Conservation (phyloP, 2,113 vertebrate species). For the Danio rerio region DNA sequence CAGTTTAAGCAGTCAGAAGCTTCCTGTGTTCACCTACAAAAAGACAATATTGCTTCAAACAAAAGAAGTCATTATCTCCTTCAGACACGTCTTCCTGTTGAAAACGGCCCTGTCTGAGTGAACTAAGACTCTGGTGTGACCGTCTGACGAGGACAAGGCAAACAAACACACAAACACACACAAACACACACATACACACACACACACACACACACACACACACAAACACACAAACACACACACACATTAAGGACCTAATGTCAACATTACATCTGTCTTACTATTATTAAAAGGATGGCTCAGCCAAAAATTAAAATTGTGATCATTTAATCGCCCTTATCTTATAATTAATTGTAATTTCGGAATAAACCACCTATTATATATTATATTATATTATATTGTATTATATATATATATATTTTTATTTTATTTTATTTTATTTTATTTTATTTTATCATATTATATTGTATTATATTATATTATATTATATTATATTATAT, state of each 20-base stretch:
- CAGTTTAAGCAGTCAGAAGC: background rate
- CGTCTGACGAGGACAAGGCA: background rate
- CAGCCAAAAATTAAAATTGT: background rate
- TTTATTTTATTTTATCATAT: too few relatives aligned
- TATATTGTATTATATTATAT: too few relatives aligned
- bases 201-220: too few relatives aligned
- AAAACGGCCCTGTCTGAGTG: slow-evolving; percentile 38
- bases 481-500: too few relatives aligned
- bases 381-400: too few relatives aligned
- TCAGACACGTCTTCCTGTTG: slow-evolving; percentile 50
- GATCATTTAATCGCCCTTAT: background rate
- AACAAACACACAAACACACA: background rate
- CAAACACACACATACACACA: background rate
- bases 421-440: too few relatives aligned
- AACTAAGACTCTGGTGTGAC: slow-evolving; percentile 36
- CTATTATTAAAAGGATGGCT: slow-evolving; percentile 4
- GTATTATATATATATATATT: too few relatives aligned
- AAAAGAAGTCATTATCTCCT: slow-evolving; percentile 45
- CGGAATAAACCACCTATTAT: too few relatives aligned
- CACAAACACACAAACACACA: too few relatives aligned
- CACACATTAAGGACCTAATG: background rate
- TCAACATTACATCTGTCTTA: background rate
- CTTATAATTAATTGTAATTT: too few relatives aligned
- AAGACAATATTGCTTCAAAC: slow-evolving; percentile 17
- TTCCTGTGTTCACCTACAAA: background rate